Conservation (phyloP, 2,113 vertebrate species). For the Ivindomyrus marchei region DNA sequence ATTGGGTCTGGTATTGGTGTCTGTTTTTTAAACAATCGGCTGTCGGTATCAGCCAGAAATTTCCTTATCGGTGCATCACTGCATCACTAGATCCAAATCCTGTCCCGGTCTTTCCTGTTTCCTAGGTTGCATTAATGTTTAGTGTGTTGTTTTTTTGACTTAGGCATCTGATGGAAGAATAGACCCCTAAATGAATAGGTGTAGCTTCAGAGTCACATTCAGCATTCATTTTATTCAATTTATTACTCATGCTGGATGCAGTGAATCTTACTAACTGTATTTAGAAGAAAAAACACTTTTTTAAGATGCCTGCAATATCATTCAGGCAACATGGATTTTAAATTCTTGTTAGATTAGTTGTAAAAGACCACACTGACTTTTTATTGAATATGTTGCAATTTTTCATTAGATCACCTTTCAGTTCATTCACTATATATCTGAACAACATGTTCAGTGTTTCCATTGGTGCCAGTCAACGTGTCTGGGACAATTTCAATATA, state of each 20-base stretch:
- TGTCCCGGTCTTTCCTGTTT: too few species aligned
- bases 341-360: not conserved
- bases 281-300: slow-evolving; percentile 50
- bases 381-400: not conserved
- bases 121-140: too few species aligned
- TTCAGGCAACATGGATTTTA: slow-evolving; percentile 27
- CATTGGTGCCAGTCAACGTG: not conserved
- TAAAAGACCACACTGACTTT: not conserved
- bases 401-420: not conserved
- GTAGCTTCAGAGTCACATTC: not conserved
- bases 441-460: not conserved
- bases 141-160: not conserved
- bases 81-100: too few species aligned
- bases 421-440: not conserved
- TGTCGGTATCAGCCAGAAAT: too few species aligned
- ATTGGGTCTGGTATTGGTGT: too few species aligned
- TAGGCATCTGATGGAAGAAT: not conserved
- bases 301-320: slow-evolving; percentile 40
- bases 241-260: not conserved
- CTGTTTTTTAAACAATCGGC: too few species aligned
- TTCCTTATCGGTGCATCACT: too few species aligned
- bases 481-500: not conserved
- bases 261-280: slow-evolving; percentile 18
- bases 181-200: not conserved
- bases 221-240: not conserved